Conservation (phyloP, 1,140 invertebrate species). For the Calosoma granatense region DNA sequence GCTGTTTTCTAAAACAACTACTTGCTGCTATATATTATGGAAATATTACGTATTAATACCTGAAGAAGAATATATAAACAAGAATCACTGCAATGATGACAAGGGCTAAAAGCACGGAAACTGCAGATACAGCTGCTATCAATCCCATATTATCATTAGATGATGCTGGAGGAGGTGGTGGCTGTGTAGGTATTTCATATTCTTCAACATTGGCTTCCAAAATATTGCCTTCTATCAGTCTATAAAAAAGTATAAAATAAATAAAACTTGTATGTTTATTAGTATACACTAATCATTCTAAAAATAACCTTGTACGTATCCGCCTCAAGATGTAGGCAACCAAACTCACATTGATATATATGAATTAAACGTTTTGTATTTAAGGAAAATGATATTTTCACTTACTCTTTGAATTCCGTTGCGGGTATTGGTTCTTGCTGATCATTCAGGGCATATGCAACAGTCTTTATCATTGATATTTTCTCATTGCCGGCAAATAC, state of each 20-base stretch:
- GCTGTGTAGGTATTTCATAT: too few relatives aligned
- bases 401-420: conserved; percentile 16
- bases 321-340: too few relatives aligned
- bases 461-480: conserved; percentile 11
- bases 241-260: not conserved
- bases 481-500: not conserved
- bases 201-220: not conserved
- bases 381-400: too few relatives aligned
- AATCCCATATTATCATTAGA: conserved; percentile 20
- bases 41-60: conserved; percentile 17
- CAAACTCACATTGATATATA: too few relatives aligned
- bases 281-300: too few relatives aligned
- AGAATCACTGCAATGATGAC: conserved; percentile 20
- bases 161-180: not conserved
- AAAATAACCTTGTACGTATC: too few relatives aligned
- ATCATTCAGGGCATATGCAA: conserved; percentile 19
- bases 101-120: conserved; percentile 22
- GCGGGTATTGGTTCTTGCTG: conserved; percentile 16
- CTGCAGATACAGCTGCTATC: conserved; percentile 26
- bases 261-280: too few relatives aligned
- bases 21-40: not conserved
- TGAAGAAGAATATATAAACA: conserved; percentile 25
- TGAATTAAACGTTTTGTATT: too few relatives aligned
- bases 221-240: not conserved
- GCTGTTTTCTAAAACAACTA: too few relatives aligned